A percentile compares a stretch with the other conserved stretches of the same genome.
phyloP scores from a whole-genome alignment of 92 coral and sea anemone species.

The Muricea muricata region DNA sequence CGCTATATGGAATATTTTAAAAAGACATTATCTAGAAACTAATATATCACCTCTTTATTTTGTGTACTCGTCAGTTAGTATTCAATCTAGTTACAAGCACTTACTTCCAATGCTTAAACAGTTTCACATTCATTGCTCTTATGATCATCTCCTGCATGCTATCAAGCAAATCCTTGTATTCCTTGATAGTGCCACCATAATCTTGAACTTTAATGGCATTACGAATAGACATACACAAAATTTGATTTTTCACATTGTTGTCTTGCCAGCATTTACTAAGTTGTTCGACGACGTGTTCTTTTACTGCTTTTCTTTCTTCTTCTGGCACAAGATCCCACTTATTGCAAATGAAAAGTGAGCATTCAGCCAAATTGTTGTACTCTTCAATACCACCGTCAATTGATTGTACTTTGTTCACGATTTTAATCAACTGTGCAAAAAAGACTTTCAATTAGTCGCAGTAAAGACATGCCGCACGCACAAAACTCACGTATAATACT shows the following conservation, averaged over 20 bases:
- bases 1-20: too few species aligned
- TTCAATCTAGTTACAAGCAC: too few species aligned
- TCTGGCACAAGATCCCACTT: slow-evolving; percentile 34
- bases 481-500: too few species aligned
- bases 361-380: background rate
- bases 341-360: slow-evolving; percentile 35
- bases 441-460: too few species aligned
- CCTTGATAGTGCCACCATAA: background rate
- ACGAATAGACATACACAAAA: background rate
- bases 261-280: background rate
- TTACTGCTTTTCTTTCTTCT: background rate
- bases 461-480: too few species aligned
- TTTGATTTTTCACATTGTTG: slow-evolving; percentile 9
- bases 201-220: background rate
- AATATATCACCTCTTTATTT: too few species aligned
- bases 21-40: too few species aligned
- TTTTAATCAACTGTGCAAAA: background rate
- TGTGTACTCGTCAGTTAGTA: too few species aligned
- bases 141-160: background rate
- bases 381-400: background rate
- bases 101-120: slow-evolving; percentile 25
- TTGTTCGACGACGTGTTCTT: background rate
- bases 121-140: slow-evolving; percentile 11
- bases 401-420: background rate
- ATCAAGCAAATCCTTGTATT: background rate